These are phyloP conservation scores for Tragelaphus strepsiceros DNA, from an alignment of 2,113 vertebrate genomes.

Conservation along the genomic window DNA sequence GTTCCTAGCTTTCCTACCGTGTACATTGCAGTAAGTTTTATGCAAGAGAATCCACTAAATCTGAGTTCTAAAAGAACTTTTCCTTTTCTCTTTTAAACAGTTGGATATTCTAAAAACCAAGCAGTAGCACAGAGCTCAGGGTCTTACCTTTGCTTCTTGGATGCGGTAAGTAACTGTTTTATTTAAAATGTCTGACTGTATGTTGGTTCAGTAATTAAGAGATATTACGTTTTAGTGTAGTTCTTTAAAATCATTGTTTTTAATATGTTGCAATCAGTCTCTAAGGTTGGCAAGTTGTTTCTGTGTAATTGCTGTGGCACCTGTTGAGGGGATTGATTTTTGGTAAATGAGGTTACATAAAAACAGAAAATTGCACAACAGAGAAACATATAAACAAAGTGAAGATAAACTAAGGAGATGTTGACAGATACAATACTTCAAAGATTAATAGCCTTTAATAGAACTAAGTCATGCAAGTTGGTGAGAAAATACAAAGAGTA, in stretches of 20 bases:
- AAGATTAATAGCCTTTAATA: background rate
- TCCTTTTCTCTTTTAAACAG: constrained; percentile 80
- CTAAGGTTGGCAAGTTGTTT: background rate
- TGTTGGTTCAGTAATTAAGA: background rate
- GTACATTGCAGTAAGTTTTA: background rate
- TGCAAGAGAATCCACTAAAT: background rate
- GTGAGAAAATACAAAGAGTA: background rate
- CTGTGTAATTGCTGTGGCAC: background rate
- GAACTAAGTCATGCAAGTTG: background rate
- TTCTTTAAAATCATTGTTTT: background rate
- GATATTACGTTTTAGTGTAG: background rate
- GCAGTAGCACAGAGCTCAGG: constrained; percentile 92
- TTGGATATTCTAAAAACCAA: constrained; percentile 96
- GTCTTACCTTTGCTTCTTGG: constrained; percentile 93
- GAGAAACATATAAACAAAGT: background rate
- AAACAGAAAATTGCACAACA: background rate
- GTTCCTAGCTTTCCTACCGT: background rate
- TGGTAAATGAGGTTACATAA: background rate
- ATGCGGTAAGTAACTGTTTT: constrained; percentile 88
- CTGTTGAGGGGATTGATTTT: background rate
- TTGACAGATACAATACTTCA: background rate
- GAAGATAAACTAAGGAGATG: background rate
- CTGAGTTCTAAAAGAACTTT: background rate
- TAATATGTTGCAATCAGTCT: background rate
- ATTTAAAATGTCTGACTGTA: background rate